Evolutionary conservation across 2,797 vertebrate genomes (phyloP), one percentile per base, ranked within the genome.

Genomic region (Carduelis carduelis): DNA sequence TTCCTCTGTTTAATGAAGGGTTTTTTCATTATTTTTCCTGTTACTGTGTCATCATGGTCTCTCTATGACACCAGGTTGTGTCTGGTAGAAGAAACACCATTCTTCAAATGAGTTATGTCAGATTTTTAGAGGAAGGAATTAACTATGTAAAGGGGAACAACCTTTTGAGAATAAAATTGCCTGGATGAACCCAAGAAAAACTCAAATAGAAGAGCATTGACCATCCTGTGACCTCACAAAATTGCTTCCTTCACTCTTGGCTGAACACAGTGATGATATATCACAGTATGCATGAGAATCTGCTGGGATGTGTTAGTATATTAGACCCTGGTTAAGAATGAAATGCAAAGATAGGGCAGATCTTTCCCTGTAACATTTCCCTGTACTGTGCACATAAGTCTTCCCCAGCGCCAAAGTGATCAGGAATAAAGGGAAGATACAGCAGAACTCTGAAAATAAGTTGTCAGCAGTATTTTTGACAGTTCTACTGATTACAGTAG

Each of bases 191-290:
- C 72, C 52, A 65, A 86, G 93, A 88, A 95, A 95, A 96, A 72
- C 61, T 95, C 77, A 86, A 95, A 95, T 69, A 87, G 74, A 91
- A 87, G 85, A 95, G 59, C 85, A 65, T 76, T 95, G 94, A 95
- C 94, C 91, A 96, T 89, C 83, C 66, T 87, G 32, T 7, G 91
- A 96, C 96, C 95, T 97, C 93, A 95, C 80, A 95, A 95, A 96
- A 96, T 95, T 94, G 91, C 83, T 94, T 95, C 74, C 44, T 96
- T 96, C 94, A 94, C 94, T 95, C 85, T 94, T 95, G 91, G 91
- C 90, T 96, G 93, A 93, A 39, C 94, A 88, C 74, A 59, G 69
- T 87, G 88, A 95, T 93, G 83, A 94, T 93, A 63, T 84, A 95
- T 94, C 88, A 87, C 59, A 72, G 47, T 71, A 46, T 86, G 83